These are phyloP conservation scores for Ormia ochracea DNA, from an alignment of 2,888 invertebrate genomes.

Conservation along the genomic window DNA sequence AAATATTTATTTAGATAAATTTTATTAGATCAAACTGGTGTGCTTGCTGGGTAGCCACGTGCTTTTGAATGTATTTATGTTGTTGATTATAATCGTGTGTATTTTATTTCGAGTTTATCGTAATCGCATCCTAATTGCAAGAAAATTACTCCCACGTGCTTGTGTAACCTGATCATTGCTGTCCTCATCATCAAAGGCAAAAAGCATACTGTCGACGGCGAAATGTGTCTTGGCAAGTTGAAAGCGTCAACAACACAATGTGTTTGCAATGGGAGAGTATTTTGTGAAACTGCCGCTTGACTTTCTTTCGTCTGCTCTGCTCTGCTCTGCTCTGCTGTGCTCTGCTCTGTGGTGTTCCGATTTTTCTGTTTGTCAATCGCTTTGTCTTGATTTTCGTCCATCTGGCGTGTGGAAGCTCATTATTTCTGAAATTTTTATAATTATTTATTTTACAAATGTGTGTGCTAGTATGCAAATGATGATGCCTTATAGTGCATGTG, in stretches of 20 bases:
- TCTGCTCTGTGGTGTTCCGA: no score
- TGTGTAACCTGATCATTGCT: slow-evolving; percentile 75
- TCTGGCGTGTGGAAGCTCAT: slow-evolving; percentile 30
- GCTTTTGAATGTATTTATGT: not conserved
- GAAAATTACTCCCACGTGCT: slow-evolving; percentile 77
- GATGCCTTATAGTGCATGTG: no score
- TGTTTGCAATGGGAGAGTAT: not conserved
- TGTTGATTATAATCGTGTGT: slow-evolving; percentile 19
- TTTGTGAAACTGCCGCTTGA: not conserved
- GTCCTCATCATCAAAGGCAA: slow-evolving; percentile 52
- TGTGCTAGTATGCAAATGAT: no score
- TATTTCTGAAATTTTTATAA: slow-evolving; percentile 28
- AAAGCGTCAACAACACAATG: slow-evolving; percentile 1
- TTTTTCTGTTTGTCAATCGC: not conserved
- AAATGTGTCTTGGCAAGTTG: not conserved
- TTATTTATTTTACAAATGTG: not conserved
- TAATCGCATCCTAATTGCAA: slow-evolving; percentile 77
- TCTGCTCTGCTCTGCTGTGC: no score
- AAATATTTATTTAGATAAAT: not conserved
- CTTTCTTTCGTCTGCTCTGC: not conserved
- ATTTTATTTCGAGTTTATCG: slow-evolving; percentile 68
- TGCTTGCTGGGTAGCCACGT: not conserved
- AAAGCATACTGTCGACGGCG: slow-evolving; percentile 13
- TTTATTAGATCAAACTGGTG: not conserved
- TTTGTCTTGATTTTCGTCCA: not conserved